These are phyloP conservation scores for Amphimallon solstitiale DNA, from an alignment of 2,888 invertebrate species.

Conservation along the genomic window DNA sequence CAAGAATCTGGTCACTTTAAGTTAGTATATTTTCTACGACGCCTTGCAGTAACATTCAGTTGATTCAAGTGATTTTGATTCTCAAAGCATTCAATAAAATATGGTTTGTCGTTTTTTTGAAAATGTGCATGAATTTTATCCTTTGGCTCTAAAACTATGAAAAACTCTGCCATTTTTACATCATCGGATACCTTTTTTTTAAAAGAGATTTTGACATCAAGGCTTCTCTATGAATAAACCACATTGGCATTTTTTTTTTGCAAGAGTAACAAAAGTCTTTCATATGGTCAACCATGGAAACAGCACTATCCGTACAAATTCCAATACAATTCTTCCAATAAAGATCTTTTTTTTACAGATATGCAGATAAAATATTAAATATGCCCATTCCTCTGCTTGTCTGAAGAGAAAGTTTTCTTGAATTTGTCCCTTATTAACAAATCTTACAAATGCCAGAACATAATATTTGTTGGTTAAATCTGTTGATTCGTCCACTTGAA, in stretches of 20 bases:
- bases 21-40: no score
- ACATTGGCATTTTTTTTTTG: not conserved
- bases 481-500: slow-evolving; percentile 12
- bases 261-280: slow-evolving; percentile 1
- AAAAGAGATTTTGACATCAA: no score
- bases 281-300: slow-evolving; percentile 1
- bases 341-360: not conserved
- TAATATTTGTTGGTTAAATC: slow-evolving; percentile 2
- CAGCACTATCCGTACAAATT: slow-evolving; percentile 2
- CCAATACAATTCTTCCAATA: slow-evolving; percentile 7
- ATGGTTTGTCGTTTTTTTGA: not conserved
- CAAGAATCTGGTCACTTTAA: no score
- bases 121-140: slow-evolving; percentile 1
- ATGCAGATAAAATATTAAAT: no score
- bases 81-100: not conserved
- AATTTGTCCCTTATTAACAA: no score
- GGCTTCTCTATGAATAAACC: no score
- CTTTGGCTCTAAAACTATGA: not conserved
- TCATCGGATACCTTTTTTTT: not conserved
- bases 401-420: no score
- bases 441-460: no score
- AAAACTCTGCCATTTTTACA: not conserved
- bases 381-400: no score
- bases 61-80: no score
- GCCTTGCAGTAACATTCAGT: no score